phyloP scores from a whole-genome alignment of 2,797 vertebrate species.

The Hoplostethus mediterraneus region DNA sequence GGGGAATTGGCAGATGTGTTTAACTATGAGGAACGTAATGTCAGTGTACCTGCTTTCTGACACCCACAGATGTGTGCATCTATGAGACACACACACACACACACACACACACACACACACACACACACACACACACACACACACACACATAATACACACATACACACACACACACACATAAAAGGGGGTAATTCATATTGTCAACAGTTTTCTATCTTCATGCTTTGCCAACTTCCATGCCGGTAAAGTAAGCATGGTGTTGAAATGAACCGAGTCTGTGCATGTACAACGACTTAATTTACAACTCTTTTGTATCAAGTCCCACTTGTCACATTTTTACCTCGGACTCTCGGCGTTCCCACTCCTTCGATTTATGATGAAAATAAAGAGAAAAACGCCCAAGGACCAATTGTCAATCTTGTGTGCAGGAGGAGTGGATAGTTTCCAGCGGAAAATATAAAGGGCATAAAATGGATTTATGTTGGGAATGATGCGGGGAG shows the following conservation, averaged over 20 bases:
- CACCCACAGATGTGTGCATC: too few relatives aligned
- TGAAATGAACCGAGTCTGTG: neutral
- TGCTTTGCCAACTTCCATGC: neutral
- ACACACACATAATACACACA: neutral
- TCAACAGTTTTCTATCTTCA: neutral
- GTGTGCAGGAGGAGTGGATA: slow-evolving; percentile 22
- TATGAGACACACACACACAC: too few relatives aligned
- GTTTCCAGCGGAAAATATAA: slow-evolving; percentile 39
- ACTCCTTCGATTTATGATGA: slow-evolving; percentile 50
- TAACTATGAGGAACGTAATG: too few relatives aligned
- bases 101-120: neutral
- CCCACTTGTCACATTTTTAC: slow-evolving; percentile 45
- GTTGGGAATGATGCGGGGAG: slow-evolving; percentile 7
- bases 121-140: neutral
- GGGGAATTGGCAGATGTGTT: too few relatives aligned
- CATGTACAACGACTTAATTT: slow-evolving; percentile 28
- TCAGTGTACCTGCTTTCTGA: too few relatives aligned
- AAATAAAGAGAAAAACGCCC: slow-evolving; percentile 42
- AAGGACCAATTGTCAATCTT: slow-evolving; percentile 54
- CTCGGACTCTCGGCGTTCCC: slow-evolving; percentile 32
- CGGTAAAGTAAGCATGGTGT: neutral
- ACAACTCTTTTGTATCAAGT: slow-evolving; percentile 35
- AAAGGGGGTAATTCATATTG: too few relatives aligned
- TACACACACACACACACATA: neutral
- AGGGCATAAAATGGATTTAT: slow-evolving; percentile 57